Base-by-base conservation (phyloP, 2,113 vertebrate genomes). In the Aegotheles bennettii region DNA sequence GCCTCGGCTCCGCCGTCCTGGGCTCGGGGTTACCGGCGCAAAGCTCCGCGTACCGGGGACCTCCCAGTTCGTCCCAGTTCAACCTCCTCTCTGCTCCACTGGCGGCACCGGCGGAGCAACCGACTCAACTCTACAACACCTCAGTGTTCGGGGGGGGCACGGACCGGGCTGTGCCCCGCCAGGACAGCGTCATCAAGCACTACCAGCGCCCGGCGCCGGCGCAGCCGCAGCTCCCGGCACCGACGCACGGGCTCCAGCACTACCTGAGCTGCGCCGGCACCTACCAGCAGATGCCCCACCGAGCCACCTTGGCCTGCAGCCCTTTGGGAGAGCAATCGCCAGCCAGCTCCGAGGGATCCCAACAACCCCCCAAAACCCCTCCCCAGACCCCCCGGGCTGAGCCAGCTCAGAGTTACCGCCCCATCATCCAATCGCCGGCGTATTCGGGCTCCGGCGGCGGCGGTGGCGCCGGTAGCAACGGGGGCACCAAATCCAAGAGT, bases 121-220 rank as follows among this genome's bases (percentile, higher is more conserved):
- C 99, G 3, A 97, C 98, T 0, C 99, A 99, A 92, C 97, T 99
- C 35, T 99, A 99, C 95, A 99, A 99, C 70, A 95, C 98, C 2
- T 98, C 99, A 3, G 99, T 99, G 0, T 99, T 99, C 93, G 23
- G 7, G 16, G 98, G 95, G 0, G 98, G 96, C 9, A 98, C 97
- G 63, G 99, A 99, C 33, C 96, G 99, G 40, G 98, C 99, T 20
- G 97, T 99, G 10, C 98, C 99, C 21, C 97, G 98, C 4, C 99
- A 99, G 95, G 99, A 99, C 98, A 99, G 99, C 5, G 99, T 99
- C 57, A 99, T 99, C 79, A 99, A 99, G 96, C 99, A 99, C 98
- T 99, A 99, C 98, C 99, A 99, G 95, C 98, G 99, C 13, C 99
- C 99, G n/a, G n/a, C 1, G 98, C 98, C 7, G 98, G 98, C 6